Base-by-base conservation (phyloP, 2,797 vertebrate species). In the Margarornis squamiger region DNA sequence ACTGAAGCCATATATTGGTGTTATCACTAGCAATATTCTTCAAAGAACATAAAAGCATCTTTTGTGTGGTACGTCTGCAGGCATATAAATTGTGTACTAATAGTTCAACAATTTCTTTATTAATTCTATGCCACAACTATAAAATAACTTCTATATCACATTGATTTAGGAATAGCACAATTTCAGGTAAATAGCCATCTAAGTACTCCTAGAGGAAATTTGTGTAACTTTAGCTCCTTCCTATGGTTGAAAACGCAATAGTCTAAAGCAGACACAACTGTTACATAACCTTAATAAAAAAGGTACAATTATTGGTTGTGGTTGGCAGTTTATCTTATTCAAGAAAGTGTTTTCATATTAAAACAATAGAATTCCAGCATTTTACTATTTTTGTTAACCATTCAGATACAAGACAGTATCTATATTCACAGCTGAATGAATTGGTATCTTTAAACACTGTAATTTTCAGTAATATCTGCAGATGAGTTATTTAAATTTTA, bases 141-240 rank as follows among this genome's bases (percentile, higher is more conserved):
- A 76, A 91, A 94, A 74, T 91, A 85, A 72, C 13, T 76, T 86
- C 32, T 51, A 36, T 91, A 36, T 76, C 24, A 39, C 46, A 72
- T 4, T 78, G 65, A 74, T 38, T 43, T 18, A 85, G 70, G 70
- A 88, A 71, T 27, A 14, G 15, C 41, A 65, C 59, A 45, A 27
- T 68, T 95, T 73, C 71, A 90, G 71, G 81, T 78, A 81, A 83
- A 73, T 34, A 77, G 59, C 57, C 87, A 23, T 58, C 52, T 73
- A 87, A 91, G 52, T 78, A 65, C 24, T 62, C 41, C 49, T 93
- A 12, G 30, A 79, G 74, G 54, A 92, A 90, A 95, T 94, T 92
- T 78, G 58, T 95, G 93, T 92, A 81, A 76, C 96, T 91, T 91
- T 94, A 95, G 93, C 96, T 95, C 96, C 96, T 96, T 97, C 94